Evolutionary conservation across 2,888 invertebrate species (phyloP), one percentile per base, ranked within the genome.

Genomic region (Limnephilus marmoratus): DNA sequence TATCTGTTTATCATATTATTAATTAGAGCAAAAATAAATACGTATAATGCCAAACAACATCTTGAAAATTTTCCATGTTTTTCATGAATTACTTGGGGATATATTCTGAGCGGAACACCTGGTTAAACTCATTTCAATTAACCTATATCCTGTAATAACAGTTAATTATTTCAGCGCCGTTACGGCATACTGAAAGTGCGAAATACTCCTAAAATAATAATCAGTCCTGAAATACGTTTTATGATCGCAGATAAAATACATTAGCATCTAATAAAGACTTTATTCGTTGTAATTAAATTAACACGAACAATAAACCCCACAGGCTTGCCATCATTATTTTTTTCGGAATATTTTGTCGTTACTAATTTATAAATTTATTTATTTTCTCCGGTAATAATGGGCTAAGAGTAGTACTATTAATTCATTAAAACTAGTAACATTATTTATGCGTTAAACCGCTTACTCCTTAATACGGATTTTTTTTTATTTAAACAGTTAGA

Each of bases 241-340:
- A 68, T 68, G 68, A 68, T 68, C 24, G 68, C 68, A 68, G 68
- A 68, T 68, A 68, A 68, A 68, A 24, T 24, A 68, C 68, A 68
- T 68, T 68, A 68, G 68, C 68, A n/a, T 68, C 68, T 68, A 68
- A 68, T 68, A 68, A 68, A 68, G 68, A 68, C 68, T 68, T 68
- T 68, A 68, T 68, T 68, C 68, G 68, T 68, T 68, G 68, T 68
- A 68, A 68, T 24, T 24, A 68, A 68, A 68, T 68, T 68, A 68
- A 9, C 24, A 24, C 68, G 9, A 68, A 68, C 68, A n/a, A 68
- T 24, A 24, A 68, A 68, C 68, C n/a, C 2, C 68, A 68, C 9
- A 24, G 68, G 24, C 53, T 49, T 49, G 49, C 53, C 68, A 24
- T 68, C 24, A 68, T 68, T 68, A 7, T 68, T 68, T 68, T 53